Evolutionary conservation across 1,140 invertebrate species (phyloP).

Genomic region (Calliopsis andreniformis): DNA sequence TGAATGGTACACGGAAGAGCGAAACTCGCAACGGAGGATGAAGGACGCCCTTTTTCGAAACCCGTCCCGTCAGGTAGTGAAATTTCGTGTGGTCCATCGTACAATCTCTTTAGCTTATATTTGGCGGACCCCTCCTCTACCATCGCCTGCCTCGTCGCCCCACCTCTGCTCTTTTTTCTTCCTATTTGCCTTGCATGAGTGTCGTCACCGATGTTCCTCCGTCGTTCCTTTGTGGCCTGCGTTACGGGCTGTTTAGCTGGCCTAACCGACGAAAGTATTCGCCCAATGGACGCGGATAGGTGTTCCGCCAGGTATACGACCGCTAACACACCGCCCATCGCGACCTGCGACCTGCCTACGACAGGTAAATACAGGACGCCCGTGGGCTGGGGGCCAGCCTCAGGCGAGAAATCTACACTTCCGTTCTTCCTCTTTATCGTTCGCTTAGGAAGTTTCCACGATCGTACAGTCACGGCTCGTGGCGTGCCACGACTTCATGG

Average conservation of each 20-base stretch:
- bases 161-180: constrained; percentile 73
- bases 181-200: constrained; percentile 71
- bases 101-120: constrained; percentile 81
- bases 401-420: constrained; percentile 32
- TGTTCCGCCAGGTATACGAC: constrained; percentile 14
- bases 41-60: constrained; percentile 58
- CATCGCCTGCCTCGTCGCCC: constrained; percentile 59
- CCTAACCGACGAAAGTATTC: constrained; percentile 30
- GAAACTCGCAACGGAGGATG: neutral
- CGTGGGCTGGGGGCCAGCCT: constrained; percentile 3
- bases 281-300: constrained; percentile 32
- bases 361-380: constrained; percentile 40
- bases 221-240: neutral
- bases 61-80: constrained; percentile 71
- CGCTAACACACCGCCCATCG: constrained; percentile 30
- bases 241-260: constrained; percentile 8
- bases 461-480: neutral
- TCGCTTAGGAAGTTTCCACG: neutral
- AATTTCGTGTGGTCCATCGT: constrained; percentile 80
- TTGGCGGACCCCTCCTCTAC: constrained; percentile 73
- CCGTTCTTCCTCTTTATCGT: constrained; percentile 22
- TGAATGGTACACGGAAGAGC: neutral
- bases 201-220: constrained; percentile 39
- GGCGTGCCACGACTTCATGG: too few species aligned
- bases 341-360: constrained; percentile 66